Evolutionary conservation across 2,113 vertebrate species (phyloP).

Genomic region (Lutjanus erythropterus): DNA sequence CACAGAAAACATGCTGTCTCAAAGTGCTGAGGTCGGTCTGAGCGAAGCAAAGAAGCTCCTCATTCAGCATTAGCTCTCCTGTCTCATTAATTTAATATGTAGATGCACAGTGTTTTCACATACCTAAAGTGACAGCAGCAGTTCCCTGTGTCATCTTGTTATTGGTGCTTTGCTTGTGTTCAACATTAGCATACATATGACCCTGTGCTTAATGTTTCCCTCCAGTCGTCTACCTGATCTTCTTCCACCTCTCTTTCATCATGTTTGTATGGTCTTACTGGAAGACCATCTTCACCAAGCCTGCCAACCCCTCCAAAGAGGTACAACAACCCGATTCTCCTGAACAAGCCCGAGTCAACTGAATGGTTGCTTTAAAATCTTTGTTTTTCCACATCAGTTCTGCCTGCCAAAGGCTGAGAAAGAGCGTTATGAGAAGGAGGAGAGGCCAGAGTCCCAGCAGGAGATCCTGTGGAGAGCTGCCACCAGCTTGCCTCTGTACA

Average conservation of each 20-base stretch:
- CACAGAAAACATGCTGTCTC: conserved; percentile 40
- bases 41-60: conserved; percentile 27
- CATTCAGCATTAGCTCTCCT: conserved; percentile 32
- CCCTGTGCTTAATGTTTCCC: conserved; percentile 75
- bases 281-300: conserved; percentile 96
- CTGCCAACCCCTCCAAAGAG: conserved; percentile 94
- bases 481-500: conserved; percentile 91
- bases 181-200: background rate
- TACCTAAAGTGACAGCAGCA: background rate
- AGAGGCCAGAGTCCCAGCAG: conserved; percentile 91
- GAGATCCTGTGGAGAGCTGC: conserved; percentile 92
- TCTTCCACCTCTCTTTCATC: conserved; percentile 96
- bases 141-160: background rate
- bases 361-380: background rate
- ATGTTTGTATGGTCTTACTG: conserved; percentile 99
- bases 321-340: conserved; percentile 76
- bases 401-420: conserved; percentile 91
- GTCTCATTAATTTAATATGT: conserved; percentile 46
- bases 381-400: conserved; percentile 81
- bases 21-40: conserved; percentile 48
- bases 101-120: conserved; percentile 23
- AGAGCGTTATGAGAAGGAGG: conserved; percentile 90
- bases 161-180: background rate
- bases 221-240: conserved; percentile 94
- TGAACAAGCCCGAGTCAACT: background rate